Conservation (phyloP, 2,113 vertebrate species). For the Chrysochloris asiatica region DNA sequence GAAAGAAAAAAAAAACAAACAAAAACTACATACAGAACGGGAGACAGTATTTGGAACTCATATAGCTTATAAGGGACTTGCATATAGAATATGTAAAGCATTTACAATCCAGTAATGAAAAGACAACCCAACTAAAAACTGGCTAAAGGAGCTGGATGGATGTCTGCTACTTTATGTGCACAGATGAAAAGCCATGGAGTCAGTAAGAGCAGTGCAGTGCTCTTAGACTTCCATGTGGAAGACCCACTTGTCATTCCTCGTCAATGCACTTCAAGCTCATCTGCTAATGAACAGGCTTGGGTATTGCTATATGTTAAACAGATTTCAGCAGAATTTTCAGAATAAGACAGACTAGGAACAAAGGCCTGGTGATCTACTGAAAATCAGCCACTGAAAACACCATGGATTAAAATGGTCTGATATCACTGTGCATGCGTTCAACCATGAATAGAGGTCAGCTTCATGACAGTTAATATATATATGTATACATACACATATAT, state of each 20-base stretch:
- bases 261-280: background rate
- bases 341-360: background rate
- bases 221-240: background rate
- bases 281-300: too few relatives aligned
- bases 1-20: background rate
- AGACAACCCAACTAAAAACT: conserved; percentile 12
- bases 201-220: too few relatives aligned
- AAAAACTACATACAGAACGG: background rate
- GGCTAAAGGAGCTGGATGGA: background rate
- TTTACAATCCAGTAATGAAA: background rate
- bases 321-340: background rate
- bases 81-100: background rate
- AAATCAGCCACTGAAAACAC: background rate
- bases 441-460: background rate
- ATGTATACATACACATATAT: background rate
- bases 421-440: background rate
- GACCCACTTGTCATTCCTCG: background rate
- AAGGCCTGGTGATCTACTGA: background rate
- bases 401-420: background rate
- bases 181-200: too few relatives aligned
- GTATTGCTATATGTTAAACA: background rate
- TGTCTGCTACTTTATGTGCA: background rate
- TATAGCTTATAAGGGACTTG: background rate
- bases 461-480: background rate
- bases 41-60: background rate